Evolutionary conservation across 2,113 vertebrate species (phyloP), one percentile per base, ranked within the genome.

Genomic region (Strix aluco): DNA sequence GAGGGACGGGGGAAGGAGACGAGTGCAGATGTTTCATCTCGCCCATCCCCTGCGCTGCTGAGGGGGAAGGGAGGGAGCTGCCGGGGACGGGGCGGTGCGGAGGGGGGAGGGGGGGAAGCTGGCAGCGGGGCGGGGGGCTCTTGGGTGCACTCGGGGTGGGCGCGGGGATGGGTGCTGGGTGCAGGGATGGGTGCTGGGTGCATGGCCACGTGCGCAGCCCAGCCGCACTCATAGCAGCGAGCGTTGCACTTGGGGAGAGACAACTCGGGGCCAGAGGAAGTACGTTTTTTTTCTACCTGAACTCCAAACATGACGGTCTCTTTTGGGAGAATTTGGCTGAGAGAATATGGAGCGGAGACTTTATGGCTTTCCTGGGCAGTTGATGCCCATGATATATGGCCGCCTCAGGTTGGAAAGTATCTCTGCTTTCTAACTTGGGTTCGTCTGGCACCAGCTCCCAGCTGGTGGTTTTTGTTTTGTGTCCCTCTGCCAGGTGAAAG

Each of bases 21-120:
- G 88, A 69, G 75, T 4, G 3, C 70, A 72, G 91, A 52, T 78
- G 90, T 85, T 90, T 58, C 72, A 10, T 8, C 47, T 88, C 71
- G 25, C 0, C 71, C 63, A 14, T 30, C 44, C 44, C 55, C 58
- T 22, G 32, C 0, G 0, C 36, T 44, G 83, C 67, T 3, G 25
- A 67, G 75, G 80, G 54, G 80, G 58, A 59, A 71, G 71, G 83
- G 82, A 81, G 36, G 72, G 52, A 2, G 1, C 22, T 61, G 46
- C 47, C 1, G 6, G 58, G 55, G 15, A 25, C 0, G 14, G 30
- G 38, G 46, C 4, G 5, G 49, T 1, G 15, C 3, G 5, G 20
- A n/a, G 36, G 44, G 23, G 55, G 5, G 62, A 8, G 27, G 12
- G 69, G 58, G 6, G 2, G 42, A 6, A 54, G 81, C 38, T 25